Evolutionary conservation across 2,888 invertebrate genomes (phyloP), one percentile per base, ranked within the genome.

Genomic region (Sminthurinus aureus): DNA sequence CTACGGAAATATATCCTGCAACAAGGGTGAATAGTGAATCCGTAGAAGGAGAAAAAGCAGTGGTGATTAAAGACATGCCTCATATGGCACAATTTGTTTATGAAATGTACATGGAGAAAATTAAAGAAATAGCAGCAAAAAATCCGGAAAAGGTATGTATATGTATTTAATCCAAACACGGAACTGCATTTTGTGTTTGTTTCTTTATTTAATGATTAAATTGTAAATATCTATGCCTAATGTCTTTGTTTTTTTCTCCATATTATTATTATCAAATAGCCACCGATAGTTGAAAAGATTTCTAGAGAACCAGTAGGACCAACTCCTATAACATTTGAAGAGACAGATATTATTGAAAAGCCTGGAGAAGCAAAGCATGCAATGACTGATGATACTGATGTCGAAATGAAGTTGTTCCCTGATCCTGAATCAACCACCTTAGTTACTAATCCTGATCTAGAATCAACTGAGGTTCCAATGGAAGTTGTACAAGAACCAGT

Each of bases 1-100:
- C 96, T 2, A 93, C 94, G 85, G 98, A 99, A 91, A 91, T 91
- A 2, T 96, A 94, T 91, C 96, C 97, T 0, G 93, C 94, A 69
- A 92, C 93, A 89, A 92, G 96, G 82, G 90, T 91, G 26, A 90
- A 90, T 58, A 91, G 84, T 18, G 85, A 86, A 58, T 52, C 83
- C 64, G 15, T 38, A 0, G 84, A 85, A 22, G 82, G 51, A 22
- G 86, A 87, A 50, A n/a, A n/a, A 38, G 91, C 93, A 8, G 91
- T 95, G 89, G 91, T 93, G 69, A 93, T 96, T 22, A 92, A 93
- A 85, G 95, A 97, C 90, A 98, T 99, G 96, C 94, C 96, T 0
- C 96, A 98, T 89, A 97, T 98, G 96, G 96, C 97, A 0, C 94
- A 96, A 89, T 97, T 96, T 91, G 98, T 99, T 0, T 98, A 96